These are phyloP conservation scores for Galaxias olidus DNA, from an alignment of 2,797 vertebrate genomes.

Conservation along the genomic window DNA sequence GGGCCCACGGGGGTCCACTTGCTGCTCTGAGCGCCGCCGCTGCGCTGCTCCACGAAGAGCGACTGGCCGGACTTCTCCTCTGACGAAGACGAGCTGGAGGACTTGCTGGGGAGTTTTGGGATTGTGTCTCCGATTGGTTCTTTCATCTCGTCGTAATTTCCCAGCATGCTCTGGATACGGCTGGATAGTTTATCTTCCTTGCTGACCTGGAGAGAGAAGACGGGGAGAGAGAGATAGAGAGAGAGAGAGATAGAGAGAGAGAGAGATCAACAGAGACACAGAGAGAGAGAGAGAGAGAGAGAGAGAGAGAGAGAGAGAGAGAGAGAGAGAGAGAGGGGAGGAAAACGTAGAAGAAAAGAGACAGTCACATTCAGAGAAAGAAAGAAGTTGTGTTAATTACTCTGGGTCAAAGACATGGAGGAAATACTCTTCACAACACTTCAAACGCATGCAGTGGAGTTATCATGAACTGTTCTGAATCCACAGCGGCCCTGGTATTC, in stretches of 20 bases:
- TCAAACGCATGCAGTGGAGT: too few species aligned
- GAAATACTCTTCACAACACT: too few species aligned
- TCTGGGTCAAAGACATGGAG: conserved; percentile 8
- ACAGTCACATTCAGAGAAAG: conserved; percentile 31
- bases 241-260: conserved; percentile 7
- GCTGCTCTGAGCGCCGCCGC: conserved; percentile 83
- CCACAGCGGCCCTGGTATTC: too few species aligned
- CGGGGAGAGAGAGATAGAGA: conserved; percentile 12
- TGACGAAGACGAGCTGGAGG: conserved; percentile 81
- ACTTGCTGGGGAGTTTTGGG: conserved; percentile 88
- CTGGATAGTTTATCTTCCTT: conserved; percentile 98
- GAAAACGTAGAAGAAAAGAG: conserved; percentile 27
- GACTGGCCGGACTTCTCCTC: conserved; percentile 88
- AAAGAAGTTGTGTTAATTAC: conserved; percentile 31
- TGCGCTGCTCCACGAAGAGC: conserved; percentile 88
- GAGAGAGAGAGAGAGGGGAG: not conserved
- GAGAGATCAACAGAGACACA: not conserved
- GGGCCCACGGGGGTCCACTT: conserved; percentile 98
- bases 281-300: conserved; percentile 11
- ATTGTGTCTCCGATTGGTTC: conserved; percentile 92
- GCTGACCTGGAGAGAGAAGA: conserved; percentile 81
- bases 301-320: conserved; percentile 1
- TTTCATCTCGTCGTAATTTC: conserved; percentile 99
- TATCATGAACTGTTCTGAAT: too few species aligned
- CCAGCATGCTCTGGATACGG: conserved; percentile 99